Conservation (phyloP, 2,888 invertebrate species). For the Caenorhabditis macrosperma region DNA sequence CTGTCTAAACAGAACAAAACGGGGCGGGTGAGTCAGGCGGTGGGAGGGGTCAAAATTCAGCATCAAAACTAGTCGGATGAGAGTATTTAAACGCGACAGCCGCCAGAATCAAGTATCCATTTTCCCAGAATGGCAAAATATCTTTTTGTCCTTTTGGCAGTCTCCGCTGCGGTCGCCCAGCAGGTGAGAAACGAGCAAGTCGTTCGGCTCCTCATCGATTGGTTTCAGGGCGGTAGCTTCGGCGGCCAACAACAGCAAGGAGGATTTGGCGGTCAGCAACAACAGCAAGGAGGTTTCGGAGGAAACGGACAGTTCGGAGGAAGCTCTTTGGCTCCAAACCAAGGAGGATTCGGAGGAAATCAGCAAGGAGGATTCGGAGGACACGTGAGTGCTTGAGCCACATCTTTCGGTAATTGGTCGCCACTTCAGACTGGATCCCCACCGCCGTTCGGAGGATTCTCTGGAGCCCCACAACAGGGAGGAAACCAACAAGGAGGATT, state of each 20-base stretch:
- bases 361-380: constrained; percentile 29
- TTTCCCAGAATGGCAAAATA: constrained; percentile 45
- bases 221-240: constrained; percentile 23
- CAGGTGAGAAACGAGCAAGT: constrained; percentile 13
- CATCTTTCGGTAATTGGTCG: neutral
- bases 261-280: constrained; percentile 34
- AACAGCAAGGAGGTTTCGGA: constrained; percentile 31
- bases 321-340: constrained; percentile 12
- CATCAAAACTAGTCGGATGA: constrained; percentile 29
- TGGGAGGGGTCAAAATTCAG: constrained; percentile 52
- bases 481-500: constrained; percentile 18
- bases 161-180: constrained; percentile 21
- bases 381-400: neutral
- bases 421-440: constrained; percentile 24
- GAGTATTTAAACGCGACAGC: constrained; percentile 13
- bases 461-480: constrained; percentile 43
- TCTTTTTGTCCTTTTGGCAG: constrained; percentile 42
- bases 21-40: constrained; percentile 5
- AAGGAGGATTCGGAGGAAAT: constrained; percentile 18
- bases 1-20: constrained; percentile 35
- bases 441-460: constrained; percentile 37
- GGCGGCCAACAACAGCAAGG: constrained; percentile 14
- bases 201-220: neutral
- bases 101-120: constrained; percentile 14
- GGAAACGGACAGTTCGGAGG: constrained; percentile 10